Evolutionary conservation across 2,797 vertebrate species (phyloP).

Genomic region (Enteromius fasciolatus): DNA sequence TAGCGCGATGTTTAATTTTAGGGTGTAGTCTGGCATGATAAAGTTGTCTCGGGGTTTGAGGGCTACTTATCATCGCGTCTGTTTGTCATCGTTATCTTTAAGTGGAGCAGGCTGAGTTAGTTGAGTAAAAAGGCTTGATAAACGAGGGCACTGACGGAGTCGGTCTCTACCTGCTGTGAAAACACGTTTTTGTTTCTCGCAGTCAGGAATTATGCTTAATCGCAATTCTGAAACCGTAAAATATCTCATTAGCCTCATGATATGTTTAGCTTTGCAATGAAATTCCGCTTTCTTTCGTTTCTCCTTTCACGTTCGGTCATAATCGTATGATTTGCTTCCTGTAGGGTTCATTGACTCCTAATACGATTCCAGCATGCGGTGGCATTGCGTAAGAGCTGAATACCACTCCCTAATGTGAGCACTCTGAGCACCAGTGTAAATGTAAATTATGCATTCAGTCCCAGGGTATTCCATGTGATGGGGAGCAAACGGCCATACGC

Average conservation of each 20-base stretch:
- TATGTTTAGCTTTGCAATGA: not conserved
- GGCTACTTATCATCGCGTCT: not conserved
- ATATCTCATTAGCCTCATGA: not conserved
- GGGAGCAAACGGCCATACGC: constrained; percentile 18
- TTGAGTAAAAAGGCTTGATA: not conserved
- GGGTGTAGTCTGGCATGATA: not conserved
- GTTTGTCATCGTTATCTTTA: not conserved
- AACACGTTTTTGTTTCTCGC: not conserved
- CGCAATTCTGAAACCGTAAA: not conserved
- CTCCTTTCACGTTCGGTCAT: not conserved
- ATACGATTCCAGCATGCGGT: constrained; percentile 19
- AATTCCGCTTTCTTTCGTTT: not conserved
- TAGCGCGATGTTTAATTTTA: not conserved
- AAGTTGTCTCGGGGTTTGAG: not conserved
- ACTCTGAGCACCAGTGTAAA: constrained; percentile 47
- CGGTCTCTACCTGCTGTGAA: not conserved
- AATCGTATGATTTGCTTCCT: not conserved
- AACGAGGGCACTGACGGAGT: not conserved
- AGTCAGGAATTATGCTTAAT: not conserved
- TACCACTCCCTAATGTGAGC: constrained; percentile 71
- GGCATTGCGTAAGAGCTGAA: constrained; percentile 23
- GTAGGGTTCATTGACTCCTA: not conserved
- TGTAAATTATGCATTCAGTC: constrained; percentile 65
- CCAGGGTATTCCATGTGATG: constrained; percentile 50
- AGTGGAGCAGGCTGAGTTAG: not conserved